Conservation (phyloP, 2,797 vertebrate species). For the Bryconaethiops microstoma region DNA sequence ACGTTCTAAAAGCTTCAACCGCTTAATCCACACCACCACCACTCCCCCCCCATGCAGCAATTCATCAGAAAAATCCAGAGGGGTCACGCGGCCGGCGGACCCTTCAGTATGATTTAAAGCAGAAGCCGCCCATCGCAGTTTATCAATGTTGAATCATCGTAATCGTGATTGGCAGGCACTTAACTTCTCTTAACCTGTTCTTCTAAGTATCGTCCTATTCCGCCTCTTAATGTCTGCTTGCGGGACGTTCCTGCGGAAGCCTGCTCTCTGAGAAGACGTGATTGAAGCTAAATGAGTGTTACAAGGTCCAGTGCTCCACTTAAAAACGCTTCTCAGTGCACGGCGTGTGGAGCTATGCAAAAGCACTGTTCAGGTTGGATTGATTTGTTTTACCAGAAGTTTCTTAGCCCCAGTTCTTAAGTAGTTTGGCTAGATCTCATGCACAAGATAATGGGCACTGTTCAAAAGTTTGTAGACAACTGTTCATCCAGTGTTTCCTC, state of each 20-base stretch:
- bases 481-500: background rate
- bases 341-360: constrained; percentile 19
- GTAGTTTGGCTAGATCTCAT: background rate
- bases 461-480: background rate
- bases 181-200: constrained; percentile 54
- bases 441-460: too few relatives aligned
- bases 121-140: constrained; percentile 12
- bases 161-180: constrained; percentile 51
- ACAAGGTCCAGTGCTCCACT: constrained; percentile 32
- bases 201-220: constrained; percentile 23
- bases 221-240: constrained; percentile 35
- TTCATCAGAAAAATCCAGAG: constrained; percentile 32
- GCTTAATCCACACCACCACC: background rate
- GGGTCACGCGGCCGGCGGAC: background rate
- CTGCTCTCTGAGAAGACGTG: constrained; percentile 20
- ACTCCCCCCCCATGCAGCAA: background rate
- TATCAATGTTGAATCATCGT: constrained; percentile 38
- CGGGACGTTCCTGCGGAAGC: constrained; percentile 19
- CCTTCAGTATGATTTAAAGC: constrained; percentile 22
- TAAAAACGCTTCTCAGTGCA: constrained; percentile 20
- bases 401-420: background rate
- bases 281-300: constrained; percentile 39
- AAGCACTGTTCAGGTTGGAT: background rate
- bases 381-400: background rate
- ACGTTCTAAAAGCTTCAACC: constrained; percentile 17